These are phyloP conservation scores for Heterochromis multidens DNA, from an alignment of 2,113 vertebrate genomes.

Conservation along the genomic window DNA sequence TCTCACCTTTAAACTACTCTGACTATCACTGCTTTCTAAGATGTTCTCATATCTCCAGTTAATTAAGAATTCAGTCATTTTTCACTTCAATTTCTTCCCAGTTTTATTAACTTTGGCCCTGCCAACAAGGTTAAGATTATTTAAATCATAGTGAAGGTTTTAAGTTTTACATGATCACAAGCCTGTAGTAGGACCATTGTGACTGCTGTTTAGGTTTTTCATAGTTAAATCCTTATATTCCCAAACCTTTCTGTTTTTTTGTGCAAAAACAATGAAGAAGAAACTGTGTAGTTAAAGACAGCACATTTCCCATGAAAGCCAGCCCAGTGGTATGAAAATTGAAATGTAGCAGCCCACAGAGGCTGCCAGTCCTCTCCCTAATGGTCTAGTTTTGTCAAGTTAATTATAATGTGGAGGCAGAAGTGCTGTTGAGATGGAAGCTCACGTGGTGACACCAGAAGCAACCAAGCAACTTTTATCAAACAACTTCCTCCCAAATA, in stretches of 20 bases:
- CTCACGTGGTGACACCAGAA: background rate
- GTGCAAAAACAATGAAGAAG: background rate
- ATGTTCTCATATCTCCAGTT: background rate
- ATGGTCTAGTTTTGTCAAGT: constrained; percentile 18
- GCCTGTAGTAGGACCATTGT: background rate
- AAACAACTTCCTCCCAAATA: background rate
- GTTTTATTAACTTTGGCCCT: background rate
- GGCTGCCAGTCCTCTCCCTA: constrained; percentile 2
- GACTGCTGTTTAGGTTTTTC: background rate
- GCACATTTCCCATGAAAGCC: constrained; percentile 9
- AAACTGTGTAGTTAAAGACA: background rate
- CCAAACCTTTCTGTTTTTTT: background rate
- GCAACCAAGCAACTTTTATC: background rate
- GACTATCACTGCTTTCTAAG: background rate
- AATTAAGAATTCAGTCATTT: constrained; percentile 13
- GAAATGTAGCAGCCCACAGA: background rate
- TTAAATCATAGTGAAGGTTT: background rate
- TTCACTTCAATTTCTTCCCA: constrained; percentile 1
- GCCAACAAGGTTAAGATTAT: background rate
- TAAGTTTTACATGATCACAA: background rate
- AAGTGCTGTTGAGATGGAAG: constrained; percentile 12
- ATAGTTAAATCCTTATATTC: background rate
- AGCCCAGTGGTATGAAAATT: background rate
- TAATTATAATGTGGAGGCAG: constrained; percentile 20
- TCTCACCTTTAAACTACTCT: background rate